Conservation (phyloP, 2,888 invertebrate genomes). For the Timema cristinae region DNA sequence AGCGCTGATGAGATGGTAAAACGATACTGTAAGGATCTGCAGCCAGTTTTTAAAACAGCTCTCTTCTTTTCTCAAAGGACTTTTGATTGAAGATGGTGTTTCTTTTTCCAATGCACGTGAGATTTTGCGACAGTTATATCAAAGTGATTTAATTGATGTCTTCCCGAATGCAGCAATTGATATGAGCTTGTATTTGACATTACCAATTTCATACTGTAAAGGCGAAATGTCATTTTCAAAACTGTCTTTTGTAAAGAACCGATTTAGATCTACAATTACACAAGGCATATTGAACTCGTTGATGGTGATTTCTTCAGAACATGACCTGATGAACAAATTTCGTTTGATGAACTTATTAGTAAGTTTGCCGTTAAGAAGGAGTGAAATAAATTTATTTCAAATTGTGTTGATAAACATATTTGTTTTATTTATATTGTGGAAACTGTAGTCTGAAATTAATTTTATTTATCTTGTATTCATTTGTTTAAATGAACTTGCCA, state of each 20-base stretch:
- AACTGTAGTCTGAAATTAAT: too few species aligned
- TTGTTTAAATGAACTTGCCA: too few species aligned
- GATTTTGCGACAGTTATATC: background rate
- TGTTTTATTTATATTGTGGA: background rate
- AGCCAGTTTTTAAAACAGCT: background rate
- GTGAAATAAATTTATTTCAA: background rate
- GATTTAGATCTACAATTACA: background rate
- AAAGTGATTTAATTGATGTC: background rate
- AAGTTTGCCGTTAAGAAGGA: background rate
- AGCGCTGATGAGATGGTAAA: background rate
- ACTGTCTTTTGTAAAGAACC: background rate
- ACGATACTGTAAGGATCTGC: background rate
- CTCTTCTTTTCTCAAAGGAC: slow-evolving; percentile 5
- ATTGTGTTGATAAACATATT: background rate
- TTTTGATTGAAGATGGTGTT: background rate
- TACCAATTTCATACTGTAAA: slow-evolving; percentile 1
- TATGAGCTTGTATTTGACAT: background rate
- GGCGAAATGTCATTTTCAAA: background rate
- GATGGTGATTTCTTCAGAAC: slow-evolving; percentile 8
- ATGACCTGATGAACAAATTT: background rate
- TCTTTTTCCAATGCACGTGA: background rate
- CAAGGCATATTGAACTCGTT: background rate
- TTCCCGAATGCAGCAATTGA: background rate
- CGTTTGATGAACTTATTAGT: background rate
- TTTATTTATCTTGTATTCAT: too few species aligned